Evolutionary conservation across 2,797 vertebrate genomes (phyloP).

Genomic region (Sebastes diaconus): DNA sequence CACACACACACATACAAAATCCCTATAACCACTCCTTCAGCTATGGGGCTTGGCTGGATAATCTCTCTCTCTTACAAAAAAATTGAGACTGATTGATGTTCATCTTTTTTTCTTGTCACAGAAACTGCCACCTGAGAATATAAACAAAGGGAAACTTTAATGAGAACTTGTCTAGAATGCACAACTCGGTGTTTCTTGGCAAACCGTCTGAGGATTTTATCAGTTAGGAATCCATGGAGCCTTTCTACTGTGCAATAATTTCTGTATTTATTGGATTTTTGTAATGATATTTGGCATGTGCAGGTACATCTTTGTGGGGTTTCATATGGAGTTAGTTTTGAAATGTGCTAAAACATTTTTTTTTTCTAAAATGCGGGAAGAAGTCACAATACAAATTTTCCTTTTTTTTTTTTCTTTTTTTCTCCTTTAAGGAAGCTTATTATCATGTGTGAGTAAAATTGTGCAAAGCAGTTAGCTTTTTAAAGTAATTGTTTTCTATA

Average conservation of each 20-base stretch:
- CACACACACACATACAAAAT: conserved; percentile 39
- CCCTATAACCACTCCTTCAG: conserved; percentile 73
- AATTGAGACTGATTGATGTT: conserved; percentile 85
- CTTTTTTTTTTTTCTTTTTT: conserved; percentile 68
- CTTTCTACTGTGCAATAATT: conserved; percentile 99
- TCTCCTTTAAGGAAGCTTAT: conserved; percentile 89
- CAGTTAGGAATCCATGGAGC: conserved; percentile 97
- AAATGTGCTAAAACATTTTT: conserved; percentile 84
- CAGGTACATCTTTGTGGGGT: conserved; percentile 94
- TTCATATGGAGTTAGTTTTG: conserved; percentile 84
- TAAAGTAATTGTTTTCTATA: conserved; percentile 79
- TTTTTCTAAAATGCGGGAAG: conserved; percentile 78
- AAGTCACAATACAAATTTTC: conserved; percentile 84
- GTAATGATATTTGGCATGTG: conserved; percentile 98
- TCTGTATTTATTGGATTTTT: conserved; percentile 99
- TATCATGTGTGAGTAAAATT: conserved; percentile 93
- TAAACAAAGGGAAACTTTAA: conserved; percentile 83
- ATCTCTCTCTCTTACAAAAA: conserved; percentile 73
- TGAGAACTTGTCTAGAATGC: conserved; percentile 86
- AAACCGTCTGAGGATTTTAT: conserved; percentile 93
- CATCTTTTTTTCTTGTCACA: conserved; percentile 77
- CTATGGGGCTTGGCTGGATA: conserved; percentile 82
- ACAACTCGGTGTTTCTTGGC: conserved; percentile 86
- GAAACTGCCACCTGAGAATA: conserved; percentile 94
- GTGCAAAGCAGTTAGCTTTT: conserved; percentile 92